Base-by-base conservation (phyloP, 2,797 vertebrate genomes). In the Silurus lanzhouensis region DNA sequence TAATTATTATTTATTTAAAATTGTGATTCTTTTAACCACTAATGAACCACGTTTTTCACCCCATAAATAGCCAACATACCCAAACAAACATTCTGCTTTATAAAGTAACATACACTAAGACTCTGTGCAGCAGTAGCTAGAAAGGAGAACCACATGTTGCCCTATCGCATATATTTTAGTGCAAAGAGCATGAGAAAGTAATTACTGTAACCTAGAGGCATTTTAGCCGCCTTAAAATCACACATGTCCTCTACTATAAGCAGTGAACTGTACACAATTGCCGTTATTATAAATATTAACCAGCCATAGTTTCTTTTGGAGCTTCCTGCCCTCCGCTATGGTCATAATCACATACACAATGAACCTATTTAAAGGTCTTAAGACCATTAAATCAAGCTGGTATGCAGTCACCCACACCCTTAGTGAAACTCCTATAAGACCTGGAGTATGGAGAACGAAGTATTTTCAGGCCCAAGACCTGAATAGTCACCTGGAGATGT, bases 331-430 rank as follows among this genome's bases (percentile, higher is more conserved):
- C 2, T 85, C 85, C 83, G 68, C 76, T 61, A 31, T 22, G 77
- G 84, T 68, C 20, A 27, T 90, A 90, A 92, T 91, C 87, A 87
- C 88, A 78, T 31, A 78, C 88, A 92, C 90, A 92, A 91, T 90
- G 89, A 89, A 82, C 78, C 90, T 90, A 90, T 92, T 92, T 90
- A 92, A 86, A 85, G 86, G 86, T 57, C 70, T 88, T 88, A 90
- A 91, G 84, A 89, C 85, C 84, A 90, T 89, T 88, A 85, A 90
- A 89, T 90, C 90, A 91, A 91, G 91, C 70, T 27, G 86, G 84
- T 88, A 91, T 89, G 87, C 70, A 90, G 87, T 80, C 75, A 84
- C 82, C 57, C 87, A 71, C 81, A 82, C 82, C 19, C 74, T 71
- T 46, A 77, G 85, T 86, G 75, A 80, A 66, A 7, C 85, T 74